A percentile compares a stretch with the other conserved stretches of the same genome.
Conservation (phyloP, 92 coral and sea anemone genomes). For the Epizoanthus scotinus region DNA sequence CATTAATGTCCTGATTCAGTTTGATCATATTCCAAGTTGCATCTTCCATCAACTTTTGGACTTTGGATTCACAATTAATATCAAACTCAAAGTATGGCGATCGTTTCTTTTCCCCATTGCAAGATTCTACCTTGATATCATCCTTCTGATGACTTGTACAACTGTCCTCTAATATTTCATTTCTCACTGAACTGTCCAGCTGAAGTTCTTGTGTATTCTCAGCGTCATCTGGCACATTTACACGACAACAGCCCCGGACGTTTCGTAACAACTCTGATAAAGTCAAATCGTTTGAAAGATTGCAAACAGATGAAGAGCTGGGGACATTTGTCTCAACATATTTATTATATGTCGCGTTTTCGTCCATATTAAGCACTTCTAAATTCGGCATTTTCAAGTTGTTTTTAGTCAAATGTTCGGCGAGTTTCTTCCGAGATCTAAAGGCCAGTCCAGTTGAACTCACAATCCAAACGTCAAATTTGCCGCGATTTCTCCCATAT, state of each 20-base stretch:
- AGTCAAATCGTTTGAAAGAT: constrained; percentile 17
- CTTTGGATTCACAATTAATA: neutral
- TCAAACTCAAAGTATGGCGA: constrained; percentile 31
- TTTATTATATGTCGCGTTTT: neutral
- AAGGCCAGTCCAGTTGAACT: constrained; percentile 72
- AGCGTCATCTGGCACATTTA: neutral
- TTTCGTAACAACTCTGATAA: neutral
- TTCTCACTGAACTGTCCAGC: neutral
- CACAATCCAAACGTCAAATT: constrained; percentile 67
- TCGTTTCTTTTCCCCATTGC: neutral
- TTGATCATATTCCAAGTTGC: constrained; percentile 12
- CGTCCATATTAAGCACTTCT: constrained; percentile 34
- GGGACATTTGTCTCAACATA: constrained; percentile 23
- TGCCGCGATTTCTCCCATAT: constrained; percentile 66
- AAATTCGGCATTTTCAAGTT: constrained; percentile 16
- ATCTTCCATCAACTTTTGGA: constrained; percentile 14
- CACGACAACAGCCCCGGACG: neutral
- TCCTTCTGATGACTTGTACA: neutral
- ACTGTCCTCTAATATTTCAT: no score
- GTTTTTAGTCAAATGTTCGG: constrained; percentile 43
- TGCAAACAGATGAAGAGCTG: neutral
- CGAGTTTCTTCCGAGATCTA: constrained; percentile 69
- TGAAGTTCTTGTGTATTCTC: neutral
- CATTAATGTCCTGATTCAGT: neutral
- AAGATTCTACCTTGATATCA: neutral